Evolutionary conservation across 2,888 invertebrate species (phyloP), one percentile per base, ranked within the genome.

Genomic region (Eupithecia insigniata): DNA sequence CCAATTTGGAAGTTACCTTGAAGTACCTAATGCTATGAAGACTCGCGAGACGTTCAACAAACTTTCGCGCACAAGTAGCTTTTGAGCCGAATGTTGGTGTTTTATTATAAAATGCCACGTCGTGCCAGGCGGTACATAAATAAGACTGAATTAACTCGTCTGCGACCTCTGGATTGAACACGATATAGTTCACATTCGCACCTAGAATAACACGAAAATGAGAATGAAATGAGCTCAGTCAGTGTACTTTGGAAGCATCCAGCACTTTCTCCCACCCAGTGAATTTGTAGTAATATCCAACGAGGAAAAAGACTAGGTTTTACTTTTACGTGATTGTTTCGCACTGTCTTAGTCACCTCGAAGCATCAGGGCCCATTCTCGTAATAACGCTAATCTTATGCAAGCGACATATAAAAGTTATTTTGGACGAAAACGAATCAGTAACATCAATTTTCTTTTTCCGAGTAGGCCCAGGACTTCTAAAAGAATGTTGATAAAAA

Each of bases 91-190:
- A 85, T 82, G 82, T 84, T 83, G 84, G 81, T 86, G 89, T 92
- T 91, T 92, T 91, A 91, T 91, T 92, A 89, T 89, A 87, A 91
- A 92, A 92, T 92, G 91, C 92, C 92, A 91, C 89, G 82, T 87
- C 84, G 88, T 86, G 86, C 90, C 90, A 93, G 93, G 92, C 92
- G 87, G 89, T 90, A 90, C 90, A 92, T 92, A 93, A 93, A 93
- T 92, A 92, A 91, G 85, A 88, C 87, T 84, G 89, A 92, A 92
- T 92, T 92, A 91, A 91, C 91, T 90, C 87, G 92, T 93, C 92
- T 93, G 89, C 86, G 92, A 91, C 91, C 92, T 89, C 87, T 87
- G 87, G 76, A 85, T 84, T 81, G 80, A 82, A 84, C 83, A 82
- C 83, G 83, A 83, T 82, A 85, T 84, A 87, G 88, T 90, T 89